Evolutionary conservation across 2,113 vertebrate genomes (phyloP).

Genomic region (Bathybates hornii): DNA sequence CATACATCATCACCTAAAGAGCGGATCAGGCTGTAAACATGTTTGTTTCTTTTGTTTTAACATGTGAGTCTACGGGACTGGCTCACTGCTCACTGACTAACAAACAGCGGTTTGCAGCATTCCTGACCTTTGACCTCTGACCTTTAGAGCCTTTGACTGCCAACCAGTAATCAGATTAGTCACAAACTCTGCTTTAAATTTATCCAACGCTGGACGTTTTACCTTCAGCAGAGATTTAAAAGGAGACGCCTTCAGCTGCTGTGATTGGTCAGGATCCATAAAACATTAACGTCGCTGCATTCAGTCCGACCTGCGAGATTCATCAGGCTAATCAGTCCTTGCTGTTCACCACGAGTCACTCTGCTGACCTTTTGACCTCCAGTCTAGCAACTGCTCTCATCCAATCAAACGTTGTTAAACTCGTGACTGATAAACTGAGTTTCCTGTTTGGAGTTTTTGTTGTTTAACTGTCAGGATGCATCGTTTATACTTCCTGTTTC

Average conservation of each 20-base stretch:
- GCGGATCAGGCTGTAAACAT: neutral
- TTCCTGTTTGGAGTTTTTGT: neutral
- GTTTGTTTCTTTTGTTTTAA: neutral
- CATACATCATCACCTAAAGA: neutral
- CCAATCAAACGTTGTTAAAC: neutral
- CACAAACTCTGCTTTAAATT: neutral
- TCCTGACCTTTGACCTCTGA: neutral
- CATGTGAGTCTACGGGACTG: neutral
- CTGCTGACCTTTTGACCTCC: neutral
- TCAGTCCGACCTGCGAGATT: neutral
- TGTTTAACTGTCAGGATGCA: neutral
- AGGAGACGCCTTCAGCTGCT: neutral
- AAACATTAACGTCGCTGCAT: accelerated
- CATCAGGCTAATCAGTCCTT: neutral
- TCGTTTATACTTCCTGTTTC: neutral
- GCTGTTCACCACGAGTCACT: neutral
- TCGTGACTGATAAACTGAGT: neutral
- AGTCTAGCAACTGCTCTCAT: neutral
- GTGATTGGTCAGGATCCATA: neutral
- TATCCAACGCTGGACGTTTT: neutral
- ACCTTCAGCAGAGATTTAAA: neutral
- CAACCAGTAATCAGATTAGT: neutral
- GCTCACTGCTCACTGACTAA: neutral
- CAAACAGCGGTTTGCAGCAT: neutral
- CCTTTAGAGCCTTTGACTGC: neutral